Evolutionary conservation across 1,140 invertebrate species (phyloP).

Genomic region (honey bee (Apis mellifera)): Amel_HAv3.1 CM009934.2:5053501-5054000

Average conservation of each 20-base stretch:
- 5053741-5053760: background rate
- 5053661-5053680: background rate
- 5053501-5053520: background rate
- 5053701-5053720: background rate
- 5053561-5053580: background rate
- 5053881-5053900: background rate
- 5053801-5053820: slow-evolving; percentile 16
- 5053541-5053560: background rate
- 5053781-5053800: background rate
- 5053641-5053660: background rate
- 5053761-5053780: background rate
- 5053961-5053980: slow-evolving; percentile 8
- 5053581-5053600: background rate
- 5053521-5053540: background rate
- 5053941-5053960: background rate
- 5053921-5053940: background rate
- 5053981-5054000: background rate
- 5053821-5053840: slow-evolving; percentile 7
- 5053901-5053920: background rate
- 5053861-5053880: background rate
- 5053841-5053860: slow-evolving; percentile 33
- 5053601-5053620: background rate
- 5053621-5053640: background rate
- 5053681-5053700: background rate
- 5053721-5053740: background rate